These are phyloP conservation scores for Drosophila fungiperda DNA, from an alignment of 2,888 invertebrate species.

Conservation along the genomic window DNA sequence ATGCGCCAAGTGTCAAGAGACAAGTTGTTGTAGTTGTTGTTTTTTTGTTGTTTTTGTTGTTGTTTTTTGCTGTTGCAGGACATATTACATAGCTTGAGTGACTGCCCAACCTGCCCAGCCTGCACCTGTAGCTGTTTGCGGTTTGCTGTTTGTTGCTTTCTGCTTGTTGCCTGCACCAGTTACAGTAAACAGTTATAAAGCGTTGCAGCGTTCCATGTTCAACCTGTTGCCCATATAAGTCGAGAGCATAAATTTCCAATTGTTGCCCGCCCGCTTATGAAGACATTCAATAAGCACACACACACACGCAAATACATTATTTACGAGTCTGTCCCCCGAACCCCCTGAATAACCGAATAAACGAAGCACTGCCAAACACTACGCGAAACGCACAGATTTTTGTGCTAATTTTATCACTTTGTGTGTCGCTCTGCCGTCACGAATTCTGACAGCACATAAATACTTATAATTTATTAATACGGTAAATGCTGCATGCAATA, in stretches of 20 bases:
- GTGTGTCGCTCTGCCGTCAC: slow-evolving; percentile 84
- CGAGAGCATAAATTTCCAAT: slow-evolving; percentile 77
- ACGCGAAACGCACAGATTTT: slow-evolving; percentile 75
- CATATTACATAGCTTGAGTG: slow-evolving; percentile 69
- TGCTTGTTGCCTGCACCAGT: slow-evolving; percentile 47
- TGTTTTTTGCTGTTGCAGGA: slow-evolving; percentile 61
- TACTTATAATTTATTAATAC: slow-evolving; percentile 84
- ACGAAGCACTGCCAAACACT: slow-evolving; percentile 49
- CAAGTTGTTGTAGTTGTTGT: slow-evolving; percentile 56
- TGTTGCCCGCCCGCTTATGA: slow-evolving; percentile 78
- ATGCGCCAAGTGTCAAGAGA: slow-evolving; percentile 81
- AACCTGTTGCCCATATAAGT: slow-evolving; percentile 72
- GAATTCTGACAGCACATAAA: slow-evolving; percentile 84
- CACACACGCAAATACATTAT: slow-evolving; percentile 57
- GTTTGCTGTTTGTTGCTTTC: slow-evolving; percentile 11
- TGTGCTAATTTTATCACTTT: slow-evolving; percentile 85
- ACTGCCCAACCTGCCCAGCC: slow-evolving; percentile 47
- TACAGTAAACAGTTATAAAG: slow-evolving; percentile 72
- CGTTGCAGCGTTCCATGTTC: slow-evolving; percentile 35
- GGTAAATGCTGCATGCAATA: slow-evolving; percentile 82
- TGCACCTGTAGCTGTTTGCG: slow-evolving; percentile 49
- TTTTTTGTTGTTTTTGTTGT: slow-evolving; percentile 25
- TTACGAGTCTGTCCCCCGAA: slow-evolving; percentile 50
- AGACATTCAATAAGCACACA: slow-evolving; percentile 78
- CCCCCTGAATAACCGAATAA: slow-evolving; percentile 34